phyloP scores from a whole-genome alignment of 2,888 invertebrate species.

The Chironomus riparius region DNA sequence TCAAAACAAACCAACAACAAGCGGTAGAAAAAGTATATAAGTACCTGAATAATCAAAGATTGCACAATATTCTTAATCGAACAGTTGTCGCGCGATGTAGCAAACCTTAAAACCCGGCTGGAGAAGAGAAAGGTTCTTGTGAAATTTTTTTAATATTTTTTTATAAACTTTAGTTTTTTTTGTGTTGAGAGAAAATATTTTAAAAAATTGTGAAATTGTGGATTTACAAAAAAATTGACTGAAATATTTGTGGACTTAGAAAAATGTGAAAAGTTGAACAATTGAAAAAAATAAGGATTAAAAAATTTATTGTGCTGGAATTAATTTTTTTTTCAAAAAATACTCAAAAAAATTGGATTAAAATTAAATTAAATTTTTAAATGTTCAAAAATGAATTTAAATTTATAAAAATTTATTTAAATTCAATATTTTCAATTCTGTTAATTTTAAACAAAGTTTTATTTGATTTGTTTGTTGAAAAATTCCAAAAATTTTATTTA shows the following conservation, averaged over 20 bases:
- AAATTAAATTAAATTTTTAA: too few species aligned
- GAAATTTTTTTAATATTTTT: too few species aligned
- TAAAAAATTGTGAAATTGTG: background rate
- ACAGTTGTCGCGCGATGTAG: slow-evolving; percentile 26
- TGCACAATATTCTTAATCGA: slow-evolving; percentile 27
- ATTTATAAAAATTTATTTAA: too few species aligned
- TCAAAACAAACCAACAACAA: slow-evolving; percentile 13
- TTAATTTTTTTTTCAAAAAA: too few species aligned
- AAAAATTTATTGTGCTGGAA: background rate
- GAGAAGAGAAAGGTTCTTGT: background rate
- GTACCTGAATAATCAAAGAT: slow-evolving; percentile 26
- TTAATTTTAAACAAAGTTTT: too few species aligned
- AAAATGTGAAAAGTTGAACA: background rate
- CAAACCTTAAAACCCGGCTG: background rate
- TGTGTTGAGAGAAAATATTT: background rate
- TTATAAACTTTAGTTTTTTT: background rate
- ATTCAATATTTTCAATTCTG: too few species aligned
- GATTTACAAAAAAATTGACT: background rate
- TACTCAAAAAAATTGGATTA: too few species aligned
- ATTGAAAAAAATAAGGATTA: background rate
- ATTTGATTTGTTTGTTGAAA: too few species aligned
- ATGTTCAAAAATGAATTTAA: too few species aligned
- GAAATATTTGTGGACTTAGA: background rate
- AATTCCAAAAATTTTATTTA: too few species aligned
- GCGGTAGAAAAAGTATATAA: slow-evolving; percentile 24